phyloP scores from a whole-genome alignment of 1,140 invertebrate species.

The Gryllus bimaculatus region DNA sequence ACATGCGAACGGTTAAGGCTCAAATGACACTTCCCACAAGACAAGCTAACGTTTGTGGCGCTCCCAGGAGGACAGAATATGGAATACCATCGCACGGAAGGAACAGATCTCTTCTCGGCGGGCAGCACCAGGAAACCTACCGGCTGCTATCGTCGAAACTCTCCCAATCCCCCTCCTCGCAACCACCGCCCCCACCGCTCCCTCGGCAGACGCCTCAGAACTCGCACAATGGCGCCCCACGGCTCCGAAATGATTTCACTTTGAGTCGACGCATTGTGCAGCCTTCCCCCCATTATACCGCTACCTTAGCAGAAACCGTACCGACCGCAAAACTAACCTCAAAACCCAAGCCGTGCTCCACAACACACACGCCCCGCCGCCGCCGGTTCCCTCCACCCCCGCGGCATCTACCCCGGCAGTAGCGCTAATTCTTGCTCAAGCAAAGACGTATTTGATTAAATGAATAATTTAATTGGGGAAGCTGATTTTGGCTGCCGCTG shows the following conservation, averaged over 20 bases:
- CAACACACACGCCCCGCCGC: neutral
- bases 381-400: neutral
- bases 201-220: neutral
- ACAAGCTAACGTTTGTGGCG: no score
- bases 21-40: no score
- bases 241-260: neutral
- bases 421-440: neutral
- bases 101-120: no score
- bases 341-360: neutral
- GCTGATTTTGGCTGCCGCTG: neutral
- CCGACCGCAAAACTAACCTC: neutral
- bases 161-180: neutral
- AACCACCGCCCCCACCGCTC: neutral
- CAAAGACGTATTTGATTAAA: slow-evolving; percentile 1
- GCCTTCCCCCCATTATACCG: neutral
- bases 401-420: neutral
- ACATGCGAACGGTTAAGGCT: no score
- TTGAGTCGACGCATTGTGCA: neutral
- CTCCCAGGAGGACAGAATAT: no score
- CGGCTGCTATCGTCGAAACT: neutral
- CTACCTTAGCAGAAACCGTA: neutral
- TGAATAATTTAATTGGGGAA: slow-evolving; percentile 2
- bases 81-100: neutral
- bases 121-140: neutral
- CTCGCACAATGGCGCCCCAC: neutral